These are phyloP conservation scores for Brenthis daphne DNA, from an alignment of 2,888 invertebrate genomes.

Conservation along the genomic window DNA sequence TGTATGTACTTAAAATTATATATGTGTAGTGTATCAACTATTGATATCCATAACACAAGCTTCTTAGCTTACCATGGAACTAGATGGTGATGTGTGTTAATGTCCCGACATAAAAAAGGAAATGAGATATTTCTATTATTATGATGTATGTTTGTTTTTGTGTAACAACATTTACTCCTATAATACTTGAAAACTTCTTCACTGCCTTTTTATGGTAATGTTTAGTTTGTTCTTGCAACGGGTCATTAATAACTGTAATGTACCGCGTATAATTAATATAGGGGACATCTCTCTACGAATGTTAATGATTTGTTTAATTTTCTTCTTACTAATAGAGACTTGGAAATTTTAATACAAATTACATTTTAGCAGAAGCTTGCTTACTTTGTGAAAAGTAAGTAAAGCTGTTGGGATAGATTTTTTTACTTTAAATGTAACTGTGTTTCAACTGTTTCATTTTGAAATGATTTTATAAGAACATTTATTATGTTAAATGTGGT, in stretches of 20 bases:
- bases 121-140: too few relatives aligned
- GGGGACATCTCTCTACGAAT: not conserved
- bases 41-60: too few relatives aligned
- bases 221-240: constrained; percentile 4
- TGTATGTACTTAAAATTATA: too few relatives aligned
- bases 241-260: constrained; percentile 14
- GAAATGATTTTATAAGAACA: not conserved
- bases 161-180: too few relatives aligned
- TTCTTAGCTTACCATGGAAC: too few relatives aligned
- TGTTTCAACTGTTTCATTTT: not conserved
- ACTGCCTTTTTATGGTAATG: not conserved
- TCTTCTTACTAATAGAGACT: not conserved
- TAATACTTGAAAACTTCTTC: not conserved
- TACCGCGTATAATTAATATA: constrained; percentile 16
- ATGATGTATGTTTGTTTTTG: too few relatives aligned
- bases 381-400: not conserved
- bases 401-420: not conserved
- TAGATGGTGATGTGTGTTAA: too few relatives aligned
- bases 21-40: too few relatives aligned
- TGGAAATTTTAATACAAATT: not conserved
- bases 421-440: not conserved
- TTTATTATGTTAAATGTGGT: too few relatives aligned
- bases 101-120: too few relatives aligned
- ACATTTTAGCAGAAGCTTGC: not conserved
- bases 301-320: constrained; percentile 8